Evolutionary conservation across 2,113 vertebrate species (phyloP).

Genomic region (Macquaria australasica): DNA sequence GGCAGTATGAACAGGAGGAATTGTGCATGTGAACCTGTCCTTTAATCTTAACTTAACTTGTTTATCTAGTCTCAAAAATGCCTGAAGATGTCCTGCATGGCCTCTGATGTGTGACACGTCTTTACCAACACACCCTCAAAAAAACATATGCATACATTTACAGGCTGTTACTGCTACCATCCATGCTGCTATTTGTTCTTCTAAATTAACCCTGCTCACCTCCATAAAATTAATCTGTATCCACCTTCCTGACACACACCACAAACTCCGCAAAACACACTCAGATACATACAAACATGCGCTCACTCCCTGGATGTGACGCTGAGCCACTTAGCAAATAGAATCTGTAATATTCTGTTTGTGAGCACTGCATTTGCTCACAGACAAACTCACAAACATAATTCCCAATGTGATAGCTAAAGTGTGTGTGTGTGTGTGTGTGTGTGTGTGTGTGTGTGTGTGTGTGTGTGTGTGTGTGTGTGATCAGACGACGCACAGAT

Average conservation of each 20-base stretch:
- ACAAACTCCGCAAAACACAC: conserved; percentile 11
- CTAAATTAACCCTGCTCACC: conserved; percentile 12
- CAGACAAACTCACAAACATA: conserved; percentile 2
- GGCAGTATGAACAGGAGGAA: background rate
- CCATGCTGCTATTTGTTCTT: conserved; percentile 22
- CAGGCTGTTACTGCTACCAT: background rate
- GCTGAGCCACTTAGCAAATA: conserved; percentile 55
- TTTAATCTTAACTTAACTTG: background rate
- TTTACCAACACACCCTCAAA: background rate
- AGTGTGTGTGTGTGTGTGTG: conserved; percentile 14
- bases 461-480: conserved; percentile 24
- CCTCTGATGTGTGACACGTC: background rate
- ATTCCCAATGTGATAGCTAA: conserved; percentile 34
- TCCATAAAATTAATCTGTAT: conserved; percentile 13
- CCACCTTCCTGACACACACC: conserved; percentile 20
- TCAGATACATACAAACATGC: conserved; percentile 21
- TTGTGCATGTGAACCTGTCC: background rate
- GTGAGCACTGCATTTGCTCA: conserved; percentile 34
- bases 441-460: conserved; percentile 21
- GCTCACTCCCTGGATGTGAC: conserved; percentile 11
- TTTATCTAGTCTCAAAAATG: conserved; percentile 2
- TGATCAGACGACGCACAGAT: conserved; percentile 42
- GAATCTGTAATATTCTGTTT: conserved; percentile 30
- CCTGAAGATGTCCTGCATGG: background rate
- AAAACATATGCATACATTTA: background rate